Percentiles rank a stretch among this genome's conserved stretches.
phyloP scores from a whole-genome alignment of 2,888 invertebrate genomes.

The Leptopilina myrica region DNA sequence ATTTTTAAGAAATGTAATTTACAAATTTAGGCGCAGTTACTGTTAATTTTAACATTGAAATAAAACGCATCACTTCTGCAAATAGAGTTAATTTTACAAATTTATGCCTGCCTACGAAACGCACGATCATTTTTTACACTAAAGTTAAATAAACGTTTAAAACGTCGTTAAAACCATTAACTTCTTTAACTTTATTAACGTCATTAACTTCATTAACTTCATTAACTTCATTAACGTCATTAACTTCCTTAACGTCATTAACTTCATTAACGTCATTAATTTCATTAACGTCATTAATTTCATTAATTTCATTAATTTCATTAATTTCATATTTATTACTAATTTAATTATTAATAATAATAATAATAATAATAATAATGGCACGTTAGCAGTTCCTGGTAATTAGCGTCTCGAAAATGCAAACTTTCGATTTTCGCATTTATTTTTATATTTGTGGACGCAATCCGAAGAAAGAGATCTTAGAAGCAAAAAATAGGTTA shows the following conservation, averaged over 20 bases:
- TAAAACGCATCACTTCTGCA: not conserved
- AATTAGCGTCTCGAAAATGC: constrained; percentile 20
- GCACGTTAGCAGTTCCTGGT: constrained; percentile 48
- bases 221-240: too few relatives aligned
- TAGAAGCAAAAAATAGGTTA: too few relatives aligned
- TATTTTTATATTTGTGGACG: not conserved
- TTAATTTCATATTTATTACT: constrained; percentile 40
- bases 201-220: constrained; percentile 44
- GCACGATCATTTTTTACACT: constrained; percentile 42
- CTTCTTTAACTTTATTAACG: constrained; percentile 14
- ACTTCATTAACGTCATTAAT: not conserved
- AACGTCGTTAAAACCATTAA: constrained; percentile 44
- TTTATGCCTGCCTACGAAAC: constrained; percentile 21
- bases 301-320: constrained; percentile 8
- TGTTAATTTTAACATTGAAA: not conserved
- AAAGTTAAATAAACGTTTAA: constrained; percentile 47
- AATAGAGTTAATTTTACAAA: not conserved
- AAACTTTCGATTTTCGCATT: not conserved
- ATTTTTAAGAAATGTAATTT: constrained; percentile 6
- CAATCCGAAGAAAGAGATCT: too few relatives aligned
- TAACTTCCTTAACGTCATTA: constrained; percentile 35
- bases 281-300: constrained; percentile 32
- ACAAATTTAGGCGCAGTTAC: constrained; percentile 15
- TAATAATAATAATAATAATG: constrained; percentile 51
- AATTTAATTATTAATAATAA: constrained; percentile 48